Evolutionary conservation across 2,888 invertebrate species (phyloP).

Genomic region (Eulithis testata): DNA sequence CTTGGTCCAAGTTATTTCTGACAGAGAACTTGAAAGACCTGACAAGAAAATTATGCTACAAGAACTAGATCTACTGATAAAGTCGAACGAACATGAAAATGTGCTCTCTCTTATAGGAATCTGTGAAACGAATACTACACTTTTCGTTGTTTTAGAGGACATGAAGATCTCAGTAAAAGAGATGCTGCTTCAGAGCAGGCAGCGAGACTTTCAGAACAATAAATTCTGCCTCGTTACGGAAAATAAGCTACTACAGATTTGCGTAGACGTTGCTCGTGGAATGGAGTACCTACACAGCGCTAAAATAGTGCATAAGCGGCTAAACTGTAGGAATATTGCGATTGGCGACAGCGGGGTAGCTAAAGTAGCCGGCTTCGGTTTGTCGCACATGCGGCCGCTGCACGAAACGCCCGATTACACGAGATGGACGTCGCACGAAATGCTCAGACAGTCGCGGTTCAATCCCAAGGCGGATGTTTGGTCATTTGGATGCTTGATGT

Average conservation of each 20-base stretch:
- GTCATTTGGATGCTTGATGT: conserved; percentile 92
- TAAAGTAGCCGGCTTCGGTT: conserved; percentile 91
- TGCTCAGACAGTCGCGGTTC: conserved; percentile 87
- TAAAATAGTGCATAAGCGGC: conserved; percentile 89
- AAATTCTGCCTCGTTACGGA: conserved; percentile 86
- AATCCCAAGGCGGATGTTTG: conserved; percentile 91
- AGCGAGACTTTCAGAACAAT: conserved; percentile 78
- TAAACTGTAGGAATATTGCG: conserved; percentile 89
- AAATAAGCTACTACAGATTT: conserved; percentile 85
- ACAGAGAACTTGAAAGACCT: conserved; percentile 78
- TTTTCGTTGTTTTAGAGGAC: conserved; percentile 90
- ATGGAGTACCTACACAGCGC: conserved; percentile 88
- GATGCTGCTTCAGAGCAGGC: conserved; percentile 86
- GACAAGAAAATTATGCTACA: conserved; percentile 85
- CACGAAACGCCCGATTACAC: conserved; percentile 89
- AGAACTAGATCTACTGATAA: conserved; percentile 89
- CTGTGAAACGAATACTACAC: conserved; percentile 90
- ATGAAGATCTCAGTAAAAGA: conserved; percentile 88
- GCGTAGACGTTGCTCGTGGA: conserved; percentile 88
- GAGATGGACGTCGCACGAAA: conserved; percentile 92
- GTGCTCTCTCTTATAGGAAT: conserved; percentile 90
- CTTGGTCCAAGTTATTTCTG: conserved; percentile 87
- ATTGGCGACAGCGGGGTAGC: conserved; percentile 87
- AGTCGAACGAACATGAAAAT: conserved; percentile 88
- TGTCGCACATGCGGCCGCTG: conserved; percentile 86